These are phyloP conservation scores for Brenthis ino DNA, from an alignment of 2,888 invertebrate species.

Conservation along the genomic window DNA sequence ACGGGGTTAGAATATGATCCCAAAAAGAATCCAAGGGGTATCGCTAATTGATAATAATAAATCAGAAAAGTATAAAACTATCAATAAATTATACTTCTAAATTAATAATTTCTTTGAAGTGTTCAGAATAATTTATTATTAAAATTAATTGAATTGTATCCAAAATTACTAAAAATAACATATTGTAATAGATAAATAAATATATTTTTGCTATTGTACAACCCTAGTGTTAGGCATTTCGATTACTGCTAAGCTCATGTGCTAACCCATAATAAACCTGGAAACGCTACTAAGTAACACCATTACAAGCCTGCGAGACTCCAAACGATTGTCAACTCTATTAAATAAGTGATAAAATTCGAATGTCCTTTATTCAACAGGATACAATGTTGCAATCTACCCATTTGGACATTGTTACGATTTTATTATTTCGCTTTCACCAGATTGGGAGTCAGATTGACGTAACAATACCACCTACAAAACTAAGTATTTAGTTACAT, in stretches of 20 bases:
- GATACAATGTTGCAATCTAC: slow-evolving; percentile 35
- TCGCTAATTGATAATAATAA: too few relatives aligned
- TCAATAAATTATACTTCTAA: too few relatives aligned
- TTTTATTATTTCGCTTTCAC: slow-evolving; percentile 45
- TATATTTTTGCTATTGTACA: slow-evolving; percentile 8
- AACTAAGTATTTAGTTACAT: slow-evolving; percentile 10
- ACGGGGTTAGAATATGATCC: too few relatives aligned
- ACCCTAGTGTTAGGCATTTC: slow-evolving; percentile 32
- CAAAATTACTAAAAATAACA: too few relatives aligned
- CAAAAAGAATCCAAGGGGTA: too few relatives aligned
- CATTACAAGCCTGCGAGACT: slow-evolving; percentile 20
- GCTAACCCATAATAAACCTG: slow-evolving; percentile 37
- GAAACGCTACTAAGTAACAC: slow-evolving; percentile 37
- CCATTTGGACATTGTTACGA: slow-evolving; percentile 41
- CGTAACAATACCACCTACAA: slow-evolving; percentile 39
- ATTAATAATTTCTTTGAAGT: too few relatives aligned
- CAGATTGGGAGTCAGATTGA: slow-evolving; percentile 40
- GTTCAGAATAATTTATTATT: too few relatives aligned
- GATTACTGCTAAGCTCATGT: slow-evolving; percentile 39
- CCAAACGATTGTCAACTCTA: slow-evolving; percentile 24
- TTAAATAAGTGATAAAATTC: background rate
- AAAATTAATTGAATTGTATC: too few relatives aligned
- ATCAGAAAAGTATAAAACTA: too few relatives aligned
- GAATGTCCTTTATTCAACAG: background rate
- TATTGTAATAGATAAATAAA: background rate